Percentiles rank a stretch among this genome's conserved stretches.
Conservation (phyloP, 2,113 vertebrate species). For the Silurus asotus region DNA sequence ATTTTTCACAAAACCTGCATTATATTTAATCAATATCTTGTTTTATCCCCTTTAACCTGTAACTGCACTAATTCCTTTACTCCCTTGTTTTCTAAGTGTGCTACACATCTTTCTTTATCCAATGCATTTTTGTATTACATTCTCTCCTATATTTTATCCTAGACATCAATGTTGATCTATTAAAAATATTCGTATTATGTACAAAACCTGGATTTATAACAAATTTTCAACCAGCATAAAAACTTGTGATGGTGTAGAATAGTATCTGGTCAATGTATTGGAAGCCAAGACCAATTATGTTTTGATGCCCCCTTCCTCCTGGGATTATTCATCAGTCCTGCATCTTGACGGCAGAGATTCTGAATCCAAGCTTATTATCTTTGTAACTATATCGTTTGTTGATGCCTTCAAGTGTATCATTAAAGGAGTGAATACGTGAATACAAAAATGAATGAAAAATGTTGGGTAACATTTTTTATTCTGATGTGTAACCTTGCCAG, state of each 20-base stretch:
- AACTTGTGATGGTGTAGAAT: background rate
- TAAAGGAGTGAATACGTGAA: constrained; percentile 50
- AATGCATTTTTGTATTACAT: constrained; percentile 60
- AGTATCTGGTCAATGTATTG: background rate
- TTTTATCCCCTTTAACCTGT: constrained; percentile 25
- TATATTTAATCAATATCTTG: background rate
- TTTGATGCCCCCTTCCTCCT: background rate
- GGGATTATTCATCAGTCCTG: background rate
- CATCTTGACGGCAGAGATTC: background rate
- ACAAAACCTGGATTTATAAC: background rate
- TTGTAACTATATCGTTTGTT: background rate
- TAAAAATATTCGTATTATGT: background rate
- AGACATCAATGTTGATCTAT: background rate
- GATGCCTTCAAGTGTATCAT: background rate
- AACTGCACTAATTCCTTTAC: constrained; percentile 38
- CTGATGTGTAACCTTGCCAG: constrained; percentile 76
- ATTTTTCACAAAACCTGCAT: background rate
- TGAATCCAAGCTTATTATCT: background rate
- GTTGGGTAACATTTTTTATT: constrained; percentile 75
- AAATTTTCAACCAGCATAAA: background rate
- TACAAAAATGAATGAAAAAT: constrained; percentile 66
- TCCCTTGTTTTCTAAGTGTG: constrained; percentile 40
- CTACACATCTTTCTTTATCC: constrained; percentile 43
- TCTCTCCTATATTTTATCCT: constrained; percentile 30
- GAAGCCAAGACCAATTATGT: too few relatives aligned